phyloP scores from a whole-genome alignment of 2,113 vertebrate species.

The Crocuta crocuta region DNA sequence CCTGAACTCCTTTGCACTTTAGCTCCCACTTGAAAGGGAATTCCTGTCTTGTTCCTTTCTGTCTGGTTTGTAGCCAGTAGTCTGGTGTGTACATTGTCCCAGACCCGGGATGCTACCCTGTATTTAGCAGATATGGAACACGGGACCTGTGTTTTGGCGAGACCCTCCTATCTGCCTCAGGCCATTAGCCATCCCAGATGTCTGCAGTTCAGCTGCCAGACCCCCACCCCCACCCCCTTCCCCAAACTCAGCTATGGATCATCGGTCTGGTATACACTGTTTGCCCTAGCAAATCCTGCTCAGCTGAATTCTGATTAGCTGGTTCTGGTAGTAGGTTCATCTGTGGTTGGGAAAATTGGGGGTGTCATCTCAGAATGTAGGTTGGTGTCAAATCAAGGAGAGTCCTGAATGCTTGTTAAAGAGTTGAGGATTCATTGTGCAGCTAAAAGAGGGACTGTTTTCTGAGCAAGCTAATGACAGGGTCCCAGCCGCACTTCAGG shows the following conservation, averaged over 20 bases:
- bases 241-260: background rate
- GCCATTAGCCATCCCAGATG: background rate
- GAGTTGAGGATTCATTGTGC: background rate
- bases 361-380: background rate
- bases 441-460: background rate
- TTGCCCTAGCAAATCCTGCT: background rate
- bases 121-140: background rate
- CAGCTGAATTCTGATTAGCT: background rate
- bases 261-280: background rate
- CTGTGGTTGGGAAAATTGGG: background rate
- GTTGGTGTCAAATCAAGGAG: background rate
- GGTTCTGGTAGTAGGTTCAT: background rate
- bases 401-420: background rate
- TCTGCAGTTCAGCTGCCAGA: background rate
- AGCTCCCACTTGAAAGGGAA: background rate
- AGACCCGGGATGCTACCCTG: background rate
- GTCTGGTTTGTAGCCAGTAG: slow-evolving; percentile 5
- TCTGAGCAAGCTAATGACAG: background rate
- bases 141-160: background rate
- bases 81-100: slow-evolving; percentile 10
- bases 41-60: background rate
- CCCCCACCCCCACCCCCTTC: background rate
- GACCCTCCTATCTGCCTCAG: background rate
- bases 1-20: background rate
- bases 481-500: background rate